Base-by-base conservation (phyloP, 2,797 vertebrate species). In the Sebastes oblongus region DNA sequence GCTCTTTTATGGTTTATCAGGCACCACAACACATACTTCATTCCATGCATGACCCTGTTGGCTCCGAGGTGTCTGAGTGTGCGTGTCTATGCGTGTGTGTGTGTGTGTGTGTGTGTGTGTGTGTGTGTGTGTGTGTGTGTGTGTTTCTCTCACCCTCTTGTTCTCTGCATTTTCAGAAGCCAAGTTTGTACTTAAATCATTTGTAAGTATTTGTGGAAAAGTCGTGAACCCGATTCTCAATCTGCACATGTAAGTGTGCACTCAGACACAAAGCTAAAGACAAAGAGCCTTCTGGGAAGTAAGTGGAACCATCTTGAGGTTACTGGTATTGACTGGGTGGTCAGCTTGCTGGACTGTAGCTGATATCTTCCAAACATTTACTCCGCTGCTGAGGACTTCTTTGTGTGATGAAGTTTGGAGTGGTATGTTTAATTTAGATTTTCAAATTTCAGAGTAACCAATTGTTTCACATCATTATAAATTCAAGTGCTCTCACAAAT, bases 1-100 rank as follows among this genome's bases (percentile, higher is more conserved):
- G 64, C 70, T 82, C 18, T 75, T 80, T 85, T 77, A 80, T 86
- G 50, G 65, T 72, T 92, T 91, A 90, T 90, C 89, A 78, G 89
- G 60, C 66, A 62, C 46, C 42, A 69, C 77, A 89, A 39, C 84
- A 78, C 80, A 80, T 56, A 56, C 65, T 74, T 70, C 56, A 74
- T 29, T 76, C 46, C 72, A 73, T 81, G 69, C 73, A 71, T 83
- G 84, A 81, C 74, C 27, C 74, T 58, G 30, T 32, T 64, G 46
- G 62, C 82, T 80, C 54, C 34, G 14, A 78, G 59, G 79, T 76
- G 79, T 52, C 13, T 71, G n/a, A 34, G 30, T 74, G 36, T 75
- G 2, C 54, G 55, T 64, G n/a, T 52, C 78, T 64, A 11, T 71
- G 27, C 29, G 34, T 75, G 32, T 76, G 18, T 52, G 29, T 77